Conservation (phyloP, 2,888 invertebrate species). For the Euproctis similis region DNA sequence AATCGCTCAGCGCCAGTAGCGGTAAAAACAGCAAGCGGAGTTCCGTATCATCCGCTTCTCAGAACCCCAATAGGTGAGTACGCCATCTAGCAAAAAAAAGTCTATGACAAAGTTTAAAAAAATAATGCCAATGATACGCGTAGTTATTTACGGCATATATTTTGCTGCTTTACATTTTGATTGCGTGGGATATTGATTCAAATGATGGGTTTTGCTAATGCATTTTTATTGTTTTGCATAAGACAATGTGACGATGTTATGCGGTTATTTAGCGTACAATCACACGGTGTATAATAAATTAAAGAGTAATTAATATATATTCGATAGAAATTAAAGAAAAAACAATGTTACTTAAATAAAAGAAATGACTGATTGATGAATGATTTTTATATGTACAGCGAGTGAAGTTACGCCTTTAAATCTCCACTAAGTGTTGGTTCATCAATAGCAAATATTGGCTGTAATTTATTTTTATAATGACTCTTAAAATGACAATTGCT, state of each 20-base stretch:
- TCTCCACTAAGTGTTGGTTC: constrained; percentile 2
- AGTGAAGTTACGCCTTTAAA: no score
- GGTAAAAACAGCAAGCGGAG: constrained; percentile 67
- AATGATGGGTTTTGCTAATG: constrained; percentile 40
- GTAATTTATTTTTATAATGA: no score
- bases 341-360: no score
- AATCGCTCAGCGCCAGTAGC: constrained; percentile 61
- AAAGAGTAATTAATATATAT: no score
- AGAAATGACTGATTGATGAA: no score
- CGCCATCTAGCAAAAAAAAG: constrained; percentile 12
- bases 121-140: constrained; percentile 20
- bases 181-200: constrained; percentile 29
- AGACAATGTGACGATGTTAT: constrained; percentile 30
- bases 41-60: constrained; percentile 66
- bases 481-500: no score
- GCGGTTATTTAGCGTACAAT: no score
- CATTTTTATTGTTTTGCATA: constrained; percentile 68
- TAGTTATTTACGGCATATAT: constrained; percentile 53
- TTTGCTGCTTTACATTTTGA: constrained; percentile 69
- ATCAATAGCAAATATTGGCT: constrained; percentile 2
- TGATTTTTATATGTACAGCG: no score
- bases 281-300: no score
- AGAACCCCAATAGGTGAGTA: constrained; percentile 64
- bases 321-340: no score
- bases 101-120: constrained; percentile 14